These are phyloP conservation scores for Drosophila putrida DNA, from an alignment of 2,888 invertebrate genomes.

Conservation along the genomic window DNA sequence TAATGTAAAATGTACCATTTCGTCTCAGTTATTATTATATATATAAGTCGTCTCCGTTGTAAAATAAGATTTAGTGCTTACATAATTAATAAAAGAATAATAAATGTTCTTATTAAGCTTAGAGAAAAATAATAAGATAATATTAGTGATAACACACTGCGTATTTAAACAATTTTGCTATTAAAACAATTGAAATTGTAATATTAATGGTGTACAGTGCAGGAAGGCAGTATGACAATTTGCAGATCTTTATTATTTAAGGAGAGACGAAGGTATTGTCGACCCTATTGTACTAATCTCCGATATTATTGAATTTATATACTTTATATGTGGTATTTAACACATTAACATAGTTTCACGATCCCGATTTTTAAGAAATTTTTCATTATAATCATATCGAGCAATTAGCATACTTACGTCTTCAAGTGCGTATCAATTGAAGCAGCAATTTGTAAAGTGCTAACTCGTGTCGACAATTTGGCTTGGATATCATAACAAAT, in stretches of 20 bases:
- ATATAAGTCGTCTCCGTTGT: too few relatives aligned
- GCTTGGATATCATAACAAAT: constrained; percentile 67
- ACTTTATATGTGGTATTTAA: too few relatives aligned
- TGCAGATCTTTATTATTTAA: too few relatives aligned
- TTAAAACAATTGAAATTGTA: neutral
- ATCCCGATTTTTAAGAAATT: neutral
- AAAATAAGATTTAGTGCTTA: neutral
- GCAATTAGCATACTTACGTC: constrained; percentile 49
- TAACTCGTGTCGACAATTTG: constrained; percentile 57
- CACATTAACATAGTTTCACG: neutral
- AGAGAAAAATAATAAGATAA: neutral
- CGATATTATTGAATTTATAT: too few relatives aligned
- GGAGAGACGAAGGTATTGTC: too few relatives aligned
- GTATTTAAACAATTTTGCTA: neutral
- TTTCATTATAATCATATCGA: constrained; percentile 7
- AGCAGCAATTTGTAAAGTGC: constrained; percentile 21
- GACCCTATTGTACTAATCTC: too few relatives aligned
- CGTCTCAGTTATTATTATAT: neutral
- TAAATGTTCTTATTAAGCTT: neutral
- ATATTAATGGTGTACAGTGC: neutral
- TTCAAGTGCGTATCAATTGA: constrained; percentile 8
- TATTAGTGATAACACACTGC: neutral
- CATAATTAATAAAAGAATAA: neutral
- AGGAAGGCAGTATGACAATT: too few relatives aligned
- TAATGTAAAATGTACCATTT: neutral